Conservation (phyloP, 1,140 invertebrate species). For the Drosophila biarmipes region DNA sequence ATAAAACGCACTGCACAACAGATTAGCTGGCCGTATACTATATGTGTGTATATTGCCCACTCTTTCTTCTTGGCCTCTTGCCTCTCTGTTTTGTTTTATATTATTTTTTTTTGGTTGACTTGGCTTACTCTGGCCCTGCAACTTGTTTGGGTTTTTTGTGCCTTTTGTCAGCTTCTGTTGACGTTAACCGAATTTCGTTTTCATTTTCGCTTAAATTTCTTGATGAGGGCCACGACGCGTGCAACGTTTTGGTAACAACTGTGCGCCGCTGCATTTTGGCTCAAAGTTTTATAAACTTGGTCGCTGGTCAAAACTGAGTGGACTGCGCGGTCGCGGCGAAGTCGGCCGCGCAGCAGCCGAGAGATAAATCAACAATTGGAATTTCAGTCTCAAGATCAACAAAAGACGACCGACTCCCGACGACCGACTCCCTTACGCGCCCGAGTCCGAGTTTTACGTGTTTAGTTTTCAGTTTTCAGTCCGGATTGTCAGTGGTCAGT, state of each 20-base stretch:
- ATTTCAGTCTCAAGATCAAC: constrained; percentile 75
- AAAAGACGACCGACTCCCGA: constrained; percentile 47
- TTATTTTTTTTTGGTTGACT: not conserved
- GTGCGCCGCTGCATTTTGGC: constrained; percentile 80
- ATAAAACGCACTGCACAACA: constrained; percentile 75
- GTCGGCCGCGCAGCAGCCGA: constrained; percentile 42
- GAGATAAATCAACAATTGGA: constrained; percentile 81
- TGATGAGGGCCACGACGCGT: constrained; percentile 66
- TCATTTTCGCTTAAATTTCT: constrained; percentile 40
- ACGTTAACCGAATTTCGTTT: constrained; percentile 52
- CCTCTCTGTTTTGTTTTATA: not conserved
- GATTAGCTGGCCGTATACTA: constrained; percentile 41
- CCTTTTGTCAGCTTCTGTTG: constrained; percentile 29
- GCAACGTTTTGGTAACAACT: constrained; percentile 77
- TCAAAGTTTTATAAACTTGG: constrained; percentile 83
- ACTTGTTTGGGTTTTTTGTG: constrained; percentile 57
- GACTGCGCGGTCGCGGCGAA: constrained; percentile 9
- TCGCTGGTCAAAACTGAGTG: constrained; percentile 65
- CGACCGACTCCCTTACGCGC: constrained; percentile 30
- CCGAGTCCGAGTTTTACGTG: constrained; percentile 32
- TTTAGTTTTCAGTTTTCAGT: constrained; percentile 10
- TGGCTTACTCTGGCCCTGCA: constrained; percentile 58
- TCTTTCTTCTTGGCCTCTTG: constrained; percentile 27
- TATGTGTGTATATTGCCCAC: not conserved
- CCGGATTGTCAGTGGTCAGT: constrained; percentile 30